Conservation (phyloP, 2,113 vertebrate genomes). For the Rostratula benghalensis region DNA sequence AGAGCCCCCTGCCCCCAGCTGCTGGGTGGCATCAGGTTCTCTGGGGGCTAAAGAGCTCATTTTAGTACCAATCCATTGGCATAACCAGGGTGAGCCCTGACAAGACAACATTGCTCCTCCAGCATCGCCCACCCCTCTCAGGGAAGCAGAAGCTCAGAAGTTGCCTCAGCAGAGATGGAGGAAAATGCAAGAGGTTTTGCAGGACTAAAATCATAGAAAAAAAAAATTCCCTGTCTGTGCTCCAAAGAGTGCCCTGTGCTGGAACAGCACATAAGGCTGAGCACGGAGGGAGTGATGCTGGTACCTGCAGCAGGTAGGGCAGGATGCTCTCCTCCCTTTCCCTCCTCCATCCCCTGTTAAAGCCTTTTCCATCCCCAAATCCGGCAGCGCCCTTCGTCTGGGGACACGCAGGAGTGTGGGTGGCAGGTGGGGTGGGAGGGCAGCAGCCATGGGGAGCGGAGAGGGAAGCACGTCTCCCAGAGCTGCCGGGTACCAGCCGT, state of each 20-base stretch:
- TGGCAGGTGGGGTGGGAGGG: neutral
- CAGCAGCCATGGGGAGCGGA: neutral
- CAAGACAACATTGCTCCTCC: neutral
- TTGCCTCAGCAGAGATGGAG: neutral
- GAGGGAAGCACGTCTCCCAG: slow-evolving; percentile 23
- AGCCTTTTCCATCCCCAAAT: neutral
- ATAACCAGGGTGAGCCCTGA: neutral
- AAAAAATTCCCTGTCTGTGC: neutral
- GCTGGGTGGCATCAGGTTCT: neutral
- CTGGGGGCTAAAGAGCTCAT: neutral
- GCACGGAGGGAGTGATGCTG: neutral
- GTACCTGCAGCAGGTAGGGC: neutral
- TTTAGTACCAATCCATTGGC: neutral
- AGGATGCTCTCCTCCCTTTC: neutral
- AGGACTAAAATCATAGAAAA: neutral
- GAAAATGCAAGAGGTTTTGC: neutral
- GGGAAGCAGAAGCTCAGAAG: neutral
- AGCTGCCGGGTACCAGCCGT: neutral
- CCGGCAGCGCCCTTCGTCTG: neutral
- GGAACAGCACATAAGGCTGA: neutral
- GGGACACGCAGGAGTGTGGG: rapidly evolving
- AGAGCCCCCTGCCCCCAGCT: neutral
- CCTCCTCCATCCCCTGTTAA: neutral
- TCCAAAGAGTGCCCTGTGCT: neutral
- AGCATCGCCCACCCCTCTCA: neutral